Percentiles rank a stretch among this genome's conserved stretches.
Conservation (phyloP, 2,113 vertebrate genomes). For the Odontophorus gujanensis region DNA sequence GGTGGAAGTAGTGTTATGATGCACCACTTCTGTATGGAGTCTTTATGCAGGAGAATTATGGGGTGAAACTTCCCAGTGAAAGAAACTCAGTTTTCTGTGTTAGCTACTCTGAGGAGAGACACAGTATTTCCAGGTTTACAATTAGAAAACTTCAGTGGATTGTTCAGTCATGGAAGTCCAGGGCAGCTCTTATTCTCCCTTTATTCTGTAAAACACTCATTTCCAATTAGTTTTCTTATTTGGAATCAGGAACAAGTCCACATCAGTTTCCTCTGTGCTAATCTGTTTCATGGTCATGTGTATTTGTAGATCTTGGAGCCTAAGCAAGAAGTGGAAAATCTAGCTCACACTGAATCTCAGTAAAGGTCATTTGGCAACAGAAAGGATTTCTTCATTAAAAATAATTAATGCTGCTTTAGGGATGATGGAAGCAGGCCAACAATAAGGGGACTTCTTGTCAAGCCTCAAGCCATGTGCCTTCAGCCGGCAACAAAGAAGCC, state of each 20-base stretch:
- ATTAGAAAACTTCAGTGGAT: conserved; percentile 4
- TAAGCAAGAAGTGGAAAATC: conserved; percentile 62
- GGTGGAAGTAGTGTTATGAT: neutral
- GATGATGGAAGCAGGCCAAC: conserved; percentile 59
- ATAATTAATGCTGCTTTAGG: conserved; percentile 68
- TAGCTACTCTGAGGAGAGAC: neutral
- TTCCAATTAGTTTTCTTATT: conserved; percentile 55
- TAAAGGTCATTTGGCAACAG: conserved; percentile 65
- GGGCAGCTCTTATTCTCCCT: neutral
- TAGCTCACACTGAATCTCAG: conserved; percentile 37
- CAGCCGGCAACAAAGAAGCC: conserved; percentile 45
- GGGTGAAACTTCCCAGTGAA: neutral
- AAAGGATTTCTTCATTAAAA: conserved; percentile 69
- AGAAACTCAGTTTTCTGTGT: neutral
- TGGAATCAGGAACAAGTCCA: conserved; percentile 37
- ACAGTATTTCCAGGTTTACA: neutral
- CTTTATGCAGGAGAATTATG: neutral
- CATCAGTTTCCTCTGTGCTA: conserved; percentile 49
- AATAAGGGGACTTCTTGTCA: conserved; percentile 61
- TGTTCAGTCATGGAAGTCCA: conserved; percentile 25
- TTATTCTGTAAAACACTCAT: neutral
- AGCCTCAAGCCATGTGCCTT: conserved; percentile 55
- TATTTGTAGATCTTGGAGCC: conserved; percentile 50
- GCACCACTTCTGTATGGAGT: neutral
- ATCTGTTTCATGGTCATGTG: conserved; percentile 36